A percentile compares a stretch with the other conserved stretches of the same genome.
Evolutionary conservation across 1,140 invertebrate genomes (phyloP).

Genomic region (Phenacoccus solenopsis): DNA sequence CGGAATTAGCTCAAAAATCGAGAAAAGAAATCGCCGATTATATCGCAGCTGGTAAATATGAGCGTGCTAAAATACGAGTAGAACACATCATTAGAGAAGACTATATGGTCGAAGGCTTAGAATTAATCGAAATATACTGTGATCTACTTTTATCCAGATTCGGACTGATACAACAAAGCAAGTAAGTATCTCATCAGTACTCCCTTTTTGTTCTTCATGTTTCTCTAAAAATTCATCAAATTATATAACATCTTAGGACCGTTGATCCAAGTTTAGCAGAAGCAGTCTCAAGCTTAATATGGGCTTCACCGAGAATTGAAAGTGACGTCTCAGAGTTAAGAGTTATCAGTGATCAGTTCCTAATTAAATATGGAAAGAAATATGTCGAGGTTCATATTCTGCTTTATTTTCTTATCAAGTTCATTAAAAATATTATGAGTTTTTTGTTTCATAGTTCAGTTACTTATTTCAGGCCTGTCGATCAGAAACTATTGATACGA

Average conservation of each 20-base stretch:
- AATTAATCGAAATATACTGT: constrained; percentile 98
- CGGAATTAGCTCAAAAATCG: constrained; percentile 88
- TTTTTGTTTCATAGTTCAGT: background rate
- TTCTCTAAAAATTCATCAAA: constrained; percentile 1
- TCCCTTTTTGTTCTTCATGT: background rate
- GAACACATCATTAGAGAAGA: constrained; percentile 98
- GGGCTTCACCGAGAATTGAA: constrained; percentile 83
- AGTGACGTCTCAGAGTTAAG: constrained; percentile 80
- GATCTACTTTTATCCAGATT: constrained; percentile 94
- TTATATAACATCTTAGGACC: constrained; percentile 42
- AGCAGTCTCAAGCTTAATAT: constrained; percentile 89
- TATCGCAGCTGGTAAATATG: constrained; percentile 74
- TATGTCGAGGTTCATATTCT: constrained; percentile 51
- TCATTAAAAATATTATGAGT: background rate
- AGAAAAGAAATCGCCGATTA: constrained; percentile 97
- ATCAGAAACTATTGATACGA: constrained; percentile 59
- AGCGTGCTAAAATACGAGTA: constrained; percentile 89
- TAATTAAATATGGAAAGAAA: constrained; percentile 86
- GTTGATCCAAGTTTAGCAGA: constrained; percentile 91
- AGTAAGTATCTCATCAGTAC: too few relatives aligned
- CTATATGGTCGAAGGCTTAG: constrained; percentile 98
- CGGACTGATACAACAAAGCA: constrained; percentile 94
- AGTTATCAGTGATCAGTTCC: constrained; percentile 78
- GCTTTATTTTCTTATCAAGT: background rate
- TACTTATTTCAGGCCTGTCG: constrained; percentile 45